Conservation (phyloP, 1,140 invertebrate species). For the Hyles vespertilio region DNA sequence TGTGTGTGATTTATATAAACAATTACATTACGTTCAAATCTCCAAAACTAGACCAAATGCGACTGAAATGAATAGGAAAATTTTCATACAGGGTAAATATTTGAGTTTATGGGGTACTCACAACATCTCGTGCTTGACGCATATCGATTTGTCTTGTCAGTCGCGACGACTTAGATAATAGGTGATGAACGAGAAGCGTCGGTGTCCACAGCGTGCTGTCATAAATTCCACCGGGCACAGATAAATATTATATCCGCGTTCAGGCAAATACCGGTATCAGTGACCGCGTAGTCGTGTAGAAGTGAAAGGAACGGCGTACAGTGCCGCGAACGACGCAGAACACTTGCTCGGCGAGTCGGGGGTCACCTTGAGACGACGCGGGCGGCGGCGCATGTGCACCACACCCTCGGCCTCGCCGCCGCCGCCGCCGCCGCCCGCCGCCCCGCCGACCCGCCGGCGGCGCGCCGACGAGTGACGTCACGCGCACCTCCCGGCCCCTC, state of each 20-base stretch:
- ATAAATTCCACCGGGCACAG: conserved; percentile 60
- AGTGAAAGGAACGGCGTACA: conserved; percentile 63
- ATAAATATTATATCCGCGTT: conserved; percentile 50
- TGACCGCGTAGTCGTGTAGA: conserved; percentile 40
- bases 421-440: conserved; percentile 38
- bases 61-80: conserved; percentile 20
- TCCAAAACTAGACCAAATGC: neutral
- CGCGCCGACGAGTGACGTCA: conserved; percentile 45
- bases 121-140: conserved; percentile 67
- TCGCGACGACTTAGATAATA: conserved; percentile 63
- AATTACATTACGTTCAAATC: neutral
- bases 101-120: conserved; percentile 49
- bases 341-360: conserved; percentile 49
- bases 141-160: conserved; percentile 72
- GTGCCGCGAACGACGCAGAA: conserved; percentile 39
- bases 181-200: conserved; percentile 69
- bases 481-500: conserved; percentile 30
- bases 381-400: conserved; percentile 66
- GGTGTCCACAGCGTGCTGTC: conserved; percentile 68
- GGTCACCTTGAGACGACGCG: conserved; percentile 66
- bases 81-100: conserved; percentile 41
- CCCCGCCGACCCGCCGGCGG: conserved; percentile 24
- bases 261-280: conserved; percentile 49
- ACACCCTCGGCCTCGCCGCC: conserved; percentile 54
- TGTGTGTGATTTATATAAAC: no score